phyloP scores from a whole-genome alignment of 64 coral and sea anemone genomes.

The Anthopleura sola region DNA sequence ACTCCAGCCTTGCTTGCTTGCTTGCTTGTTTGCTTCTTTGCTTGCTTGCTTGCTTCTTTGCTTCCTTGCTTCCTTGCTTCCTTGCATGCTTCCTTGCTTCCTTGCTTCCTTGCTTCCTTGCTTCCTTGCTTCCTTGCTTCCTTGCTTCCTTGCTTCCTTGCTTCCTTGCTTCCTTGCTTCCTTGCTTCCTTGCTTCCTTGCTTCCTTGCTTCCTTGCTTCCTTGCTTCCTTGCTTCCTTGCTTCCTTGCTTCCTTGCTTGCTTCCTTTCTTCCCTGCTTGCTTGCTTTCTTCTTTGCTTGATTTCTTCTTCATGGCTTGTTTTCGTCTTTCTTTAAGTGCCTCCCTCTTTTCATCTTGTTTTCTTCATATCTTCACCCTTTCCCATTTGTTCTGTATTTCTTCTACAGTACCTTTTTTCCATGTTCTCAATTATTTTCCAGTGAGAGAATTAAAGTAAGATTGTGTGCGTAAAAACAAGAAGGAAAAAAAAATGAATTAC shows the following conservation, averaged over 20 bases:
- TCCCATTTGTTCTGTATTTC: too few relatives aligned
- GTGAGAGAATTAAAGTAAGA: too few relatives aligned
- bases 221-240: not conserved
- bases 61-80: not conserved
- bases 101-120: not conserved
- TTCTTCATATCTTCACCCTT: too few relatives aligned
- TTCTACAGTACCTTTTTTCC: not conserved
- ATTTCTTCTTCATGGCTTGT: not conserved
- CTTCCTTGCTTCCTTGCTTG: not conserved
- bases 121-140: not conserved
- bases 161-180: not conserved
- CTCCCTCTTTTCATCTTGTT: too few relatives aligned
- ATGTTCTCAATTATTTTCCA: too few relatives aligned
- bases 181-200: not conserved
- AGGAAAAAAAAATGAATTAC: too few relatives aligned
- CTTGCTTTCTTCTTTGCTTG: not conserved
- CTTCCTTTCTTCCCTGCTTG: not conserved
- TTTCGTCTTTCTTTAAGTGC: too few relatives aligned
- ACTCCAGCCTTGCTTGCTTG: too few relatives aligned
- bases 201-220: not conserved
- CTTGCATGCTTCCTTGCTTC: not conserved
- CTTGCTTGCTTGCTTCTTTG: too few relatives aligned
- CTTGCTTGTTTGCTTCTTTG: too few relatives aligned
- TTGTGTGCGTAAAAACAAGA: too few relatives aligned
- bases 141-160: not conserved